A percentile compares a stretch with the other conserved stretches of the same genome.
Conservation (phyloP, 2,888 invertebrate species). For the Xestobium rufovillosum region DNA sequence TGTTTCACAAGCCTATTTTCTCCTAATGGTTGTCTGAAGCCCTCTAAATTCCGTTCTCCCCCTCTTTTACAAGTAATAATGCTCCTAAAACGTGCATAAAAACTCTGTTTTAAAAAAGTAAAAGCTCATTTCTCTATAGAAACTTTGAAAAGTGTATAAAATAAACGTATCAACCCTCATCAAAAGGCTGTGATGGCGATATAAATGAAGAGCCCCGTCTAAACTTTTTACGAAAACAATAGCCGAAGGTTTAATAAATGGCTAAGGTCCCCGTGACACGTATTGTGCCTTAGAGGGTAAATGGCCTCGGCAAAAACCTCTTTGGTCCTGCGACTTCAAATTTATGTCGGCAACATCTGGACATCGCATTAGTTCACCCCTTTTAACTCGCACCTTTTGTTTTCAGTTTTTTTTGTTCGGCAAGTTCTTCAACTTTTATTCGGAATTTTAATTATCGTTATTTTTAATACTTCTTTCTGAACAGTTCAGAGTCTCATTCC, state of each 20-base stretch:
- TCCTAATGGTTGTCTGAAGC: too few species aligned
- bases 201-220: slow-evolving; percentile 1
- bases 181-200: slow-evolving; percentile 6
- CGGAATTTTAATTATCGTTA: too few species aligned
- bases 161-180: slow-evolving; percentile 10
- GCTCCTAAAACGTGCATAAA: too few species aligned
- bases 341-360: slow-evolving; percentile 33
- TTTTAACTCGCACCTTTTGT: slow-evolving; percentile 14
- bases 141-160: too few species aligned
- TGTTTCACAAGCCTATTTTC: too few species aligned
- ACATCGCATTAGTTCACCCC: slow-evolving; percentile 24
- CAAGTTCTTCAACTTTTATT: too few species aligned
- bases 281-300: slow-evolving; percentile 32
- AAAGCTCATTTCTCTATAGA: too few species aligned
- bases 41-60: too few species aligned
- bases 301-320: slow-evolving; percentile 28
- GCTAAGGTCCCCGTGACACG: slow-evolving; percentile 29
- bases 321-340: slow-evolving; percentile 23
- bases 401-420: slow-evolving; percentile 17
- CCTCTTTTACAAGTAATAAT: too few species aligned
- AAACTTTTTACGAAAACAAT: slow-evolving; percentile 24
- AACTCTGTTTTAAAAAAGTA: too few species aligned
- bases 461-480: too few species aligned
- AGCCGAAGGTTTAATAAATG: slow-evolving; percentile 29
- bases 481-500: too few species aligned